Percentiles rank a stretch among this genome's conserved stretches.
Conservation (phyloP, 2,888 invertebrate species). For the Microplitis manilae region DNA sequence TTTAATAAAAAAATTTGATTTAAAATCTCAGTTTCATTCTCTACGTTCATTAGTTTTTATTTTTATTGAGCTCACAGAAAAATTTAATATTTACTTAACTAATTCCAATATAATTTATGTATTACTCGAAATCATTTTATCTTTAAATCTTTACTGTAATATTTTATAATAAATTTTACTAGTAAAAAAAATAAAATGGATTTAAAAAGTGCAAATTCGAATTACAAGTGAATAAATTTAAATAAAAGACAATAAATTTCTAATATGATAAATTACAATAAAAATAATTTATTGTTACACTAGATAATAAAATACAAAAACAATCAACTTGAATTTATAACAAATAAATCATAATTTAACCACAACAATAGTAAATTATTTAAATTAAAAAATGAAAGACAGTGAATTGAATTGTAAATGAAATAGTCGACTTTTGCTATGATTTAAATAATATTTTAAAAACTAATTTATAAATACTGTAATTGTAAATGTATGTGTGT, state of each 20-base stretch:
- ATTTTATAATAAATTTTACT: background rate
- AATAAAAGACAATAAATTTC: background rate
- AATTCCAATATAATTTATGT: no score
- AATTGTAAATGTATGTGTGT: constrained; percentile 11
- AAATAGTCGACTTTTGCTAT: background rate
- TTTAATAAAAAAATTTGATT: no score
- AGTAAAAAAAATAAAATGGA: background rate
- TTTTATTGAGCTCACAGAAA: no score
- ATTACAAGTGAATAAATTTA: background rate
- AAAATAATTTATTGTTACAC: background rate
- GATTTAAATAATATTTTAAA: constrained; percentile 10
- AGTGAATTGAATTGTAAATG: background rate
- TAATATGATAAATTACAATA: background rate
- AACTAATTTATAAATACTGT: background rate
- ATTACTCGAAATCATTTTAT: no score
- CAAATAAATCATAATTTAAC: background rate
- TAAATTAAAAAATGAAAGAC: background rate
- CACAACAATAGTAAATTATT: background rate
- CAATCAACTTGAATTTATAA: background rate
- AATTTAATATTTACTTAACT: no score
- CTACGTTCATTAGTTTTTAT: no score
- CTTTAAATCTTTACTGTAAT: no score
- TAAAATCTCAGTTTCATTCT: no score
- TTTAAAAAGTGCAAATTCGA: background rate
- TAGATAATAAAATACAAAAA: background rate